A percentile compares a stretch with the other conserved stretches of the same genome.
These are phyloP conservation scores for Nemopilema nomurai DNA, from an alignment of 30 jellyfish, hydroid and myxozoan species.

Conservation along the genomic window DNA sequence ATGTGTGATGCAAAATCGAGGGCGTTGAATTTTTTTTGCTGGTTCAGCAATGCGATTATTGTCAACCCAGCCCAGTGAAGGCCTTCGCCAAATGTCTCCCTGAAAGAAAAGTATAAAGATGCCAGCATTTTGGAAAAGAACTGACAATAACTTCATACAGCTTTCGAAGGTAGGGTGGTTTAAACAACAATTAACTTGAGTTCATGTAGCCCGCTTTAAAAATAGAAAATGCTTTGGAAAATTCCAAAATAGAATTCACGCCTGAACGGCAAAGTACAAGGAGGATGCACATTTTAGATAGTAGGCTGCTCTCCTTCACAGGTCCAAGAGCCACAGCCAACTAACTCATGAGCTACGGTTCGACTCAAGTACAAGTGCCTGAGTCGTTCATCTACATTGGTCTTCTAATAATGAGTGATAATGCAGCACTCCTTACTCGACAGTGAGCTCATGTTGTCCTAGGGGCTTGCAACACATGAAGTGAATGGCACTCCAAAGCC, in stretches of 20 bases:
- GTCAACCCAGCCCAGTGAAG: constrained; percentile 99
- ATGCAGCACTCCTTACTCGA: constrained; percentile 79
- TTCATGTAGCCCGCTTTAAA: no score
- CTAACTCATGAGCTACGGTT: no score
- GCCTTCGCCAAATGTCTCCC: constrained; percentile 99
- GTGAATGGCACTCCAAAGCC: constrained; percentile 98
- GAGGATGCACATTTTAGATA: not conserved
- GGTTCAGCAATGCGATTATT: constrained; percentile 82
- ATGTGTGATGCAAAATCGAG: constrained; percentile 92
- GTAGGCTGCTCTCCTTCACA: no score
- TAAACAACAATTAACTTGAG: no score
- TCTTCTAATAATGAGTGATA: not conserved
- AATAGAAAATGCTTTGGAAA: no score
- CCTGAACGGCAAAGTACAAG: not conserved
- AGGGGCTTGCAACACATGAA: constrained; percentile 98
- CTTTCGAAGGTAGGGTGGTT: no score
- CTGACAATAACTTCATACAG: not conserved
- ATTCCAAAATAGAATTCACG: not conserved
- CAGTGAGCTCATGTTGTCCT: constrained; percentile 93
- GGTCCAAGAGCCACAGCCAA: no score
- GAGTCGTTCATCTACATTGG: no score
- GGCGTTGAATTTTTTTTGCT: constrained; percentile 88
- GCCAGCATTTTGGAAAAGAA: no score
- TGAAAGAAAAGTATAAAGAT: constrained; percentile 1
- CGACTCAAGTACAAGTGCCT: no score